A percentile compares a stretch with the other conserved stretches of the same genome.
Conservation (phyloP, 35 echinoderm and acorn worm species). For the Heliocidaris tuberculata region DNA sequence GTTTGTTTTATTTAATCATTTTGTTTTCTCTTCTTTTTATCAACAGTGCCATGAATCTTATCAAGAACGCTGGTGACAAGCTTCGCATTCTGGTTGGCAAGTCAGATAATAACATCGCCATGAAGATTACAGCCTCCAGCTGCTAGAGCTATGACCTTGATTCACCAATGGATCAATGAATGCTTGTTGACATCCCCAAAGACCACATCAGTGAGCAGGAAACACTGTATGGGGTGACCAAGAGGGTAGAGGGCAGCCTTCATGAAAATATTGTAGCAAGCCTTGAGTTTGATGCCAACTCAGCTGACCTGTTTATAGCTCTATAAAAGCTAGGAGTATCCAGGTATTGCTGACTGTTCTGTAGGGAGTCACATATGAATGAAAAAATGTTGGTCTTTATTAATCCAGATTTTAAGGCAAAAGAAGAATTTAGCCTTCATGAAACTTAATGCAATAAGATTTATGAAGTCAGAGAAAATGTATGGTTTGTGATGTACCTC, state of each 20-base stretch:
- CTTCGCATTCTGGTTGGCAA: slow-evolving; percentile 79
- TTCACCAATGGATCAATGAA: not conserved
- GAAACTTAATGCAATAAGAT: too few relatives aligned
- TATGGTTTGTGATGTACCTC: too few relatives aligned
- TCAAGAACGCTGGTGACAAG: slow-evolving; percentile 61
- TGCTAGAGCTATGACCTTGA: slow-evolving; percentile 4
- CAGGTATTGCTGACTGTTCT: not conserved
- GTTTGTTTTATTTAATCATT: not conserved
- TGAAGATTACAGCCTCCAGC: slow-evolving; percentile 77
- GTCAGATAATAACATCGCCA: slow-evolving; percentile 73
- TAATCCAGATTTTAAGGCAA: too few relatives aligned
- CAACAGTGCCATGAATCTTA: slow-evolving; percentile 87
- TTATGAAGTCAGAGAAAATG: too few relatives aligned
- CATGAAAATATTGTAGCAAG: not conserved
- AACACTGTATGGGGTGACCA: not conserved
- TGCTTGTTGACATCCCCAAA: not conserved
- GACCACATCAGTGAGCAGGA: not conserved
- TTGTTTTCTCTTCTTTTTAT: slow-evolving; percentile 11
- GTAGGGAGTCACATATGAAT: too few relatives aligned
- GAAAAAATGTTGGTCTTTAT: too few relatives aligned
- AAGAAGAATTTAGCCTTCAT: too few relatives aligned
- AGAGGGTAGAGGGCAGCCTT: not conserved
- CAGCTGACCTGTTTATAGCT: not conserved
- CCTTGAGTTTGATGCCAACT: not conserved
- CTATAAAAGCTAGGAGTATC: not conserved